Percentiles rank a stretch among this genome's conserved stretches.
Evolutionary conservation across 2,797 vertebrate species (phyloP).

Genomic region (Catharus ustulatus): DNA sequence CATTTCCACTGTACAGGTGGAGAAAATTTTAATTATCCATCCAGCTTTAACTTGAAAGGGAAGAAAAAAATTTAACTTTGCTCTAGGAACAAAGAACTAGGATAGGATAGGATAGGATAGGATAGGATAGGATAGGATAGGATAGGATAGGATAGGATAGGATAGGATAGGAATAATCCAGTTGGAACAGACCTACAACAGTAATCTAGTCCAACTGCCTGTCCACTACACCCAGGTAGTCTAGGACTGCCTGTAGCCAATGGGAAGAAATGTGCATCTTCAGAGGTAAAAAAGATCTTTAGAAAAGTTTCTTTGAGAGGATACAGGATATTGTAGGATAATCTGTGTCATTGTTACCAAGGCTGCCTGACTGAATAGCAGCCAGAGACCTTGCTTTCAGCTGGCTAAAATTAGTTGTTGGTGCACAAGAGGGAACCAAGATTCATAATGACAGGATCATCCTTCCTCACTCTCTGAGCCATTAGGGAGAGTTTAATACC

Average conservation of each 20-base stretch:
- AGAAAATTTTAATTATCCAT: background rate
- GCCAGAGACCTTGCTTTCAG: background rate
- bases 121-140: background rate
- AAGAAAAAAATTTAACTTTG: background rate
- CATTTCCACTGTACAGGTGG: background rate
- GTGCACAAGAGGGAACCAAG: background rate
- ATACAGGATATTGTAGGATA: background rate
- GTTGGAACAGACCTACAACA: background rate
- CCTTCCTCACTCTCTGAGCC: background rate
- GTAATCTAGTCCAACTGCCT: background rate
- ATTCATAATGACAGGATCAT: background rate
- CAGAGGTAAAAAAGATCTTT: background rate
- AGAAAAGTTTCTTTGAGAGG: background rate
- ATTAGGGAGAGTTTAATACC: background rate
- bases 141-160: background rate
- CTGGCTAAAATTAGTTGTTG: background rate
- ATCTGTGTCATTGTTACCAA: background rate
- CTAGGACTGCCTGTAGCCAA: background rate
- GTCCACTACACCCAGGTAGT: background rate
- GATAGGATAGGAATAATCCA: background rate
- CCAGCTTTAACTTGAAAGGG: background rate
- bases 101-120: background rate
- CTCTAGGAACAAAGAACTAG: background rate
- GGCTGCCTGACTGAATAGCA: background rate
- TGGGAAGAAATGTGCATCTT: background rate